phyloP scores from a whole-genome alignment of 2,113 vertebrate species.

The Scomber colias region DNA sequence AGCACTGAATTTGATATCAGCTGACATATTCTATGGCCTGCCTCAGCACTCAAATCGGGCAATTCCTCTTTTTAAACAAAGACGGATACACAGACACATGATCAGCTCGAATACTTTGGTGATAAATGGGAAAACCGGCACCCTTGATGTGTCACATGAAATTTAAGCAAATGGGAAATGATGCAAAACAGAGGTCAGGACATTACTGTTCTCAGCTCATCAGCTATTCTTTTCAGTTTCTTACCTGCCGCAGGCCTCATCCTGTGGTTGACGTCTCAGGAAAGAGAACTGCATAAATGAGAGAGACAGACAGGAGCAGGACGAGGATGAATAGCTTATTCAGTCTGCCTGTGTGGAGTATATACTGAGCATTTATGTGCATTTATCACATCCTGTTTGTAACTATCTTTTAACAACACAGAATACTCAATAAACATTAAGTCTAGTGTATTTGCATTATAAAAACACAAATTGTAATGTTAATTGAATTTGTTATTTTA shows the following conservation, averaged over 20 bases:
- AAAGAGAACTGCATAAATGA: conserved; percentile 88
- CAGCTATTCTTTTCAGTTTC: conserved; percentile 47
- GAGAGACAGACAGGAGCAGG: conserved; percentile 46
- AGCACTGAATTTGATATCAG: conserved; percentile 60
- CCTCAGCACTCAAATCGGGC: conserved; percentile 24
- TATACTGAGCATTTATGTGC: background rate
- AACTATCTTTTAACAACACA: background rate
- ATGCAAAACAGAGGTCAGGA: conserved; percentile 45
- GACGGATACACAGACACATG: conserved; percentile 9
- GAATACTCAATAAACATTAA: background rate
- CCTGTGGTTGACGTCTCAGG: conserved; percentile 92
- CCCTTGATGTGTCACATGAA: background rate
- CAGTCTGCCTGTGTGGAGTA: background rate
- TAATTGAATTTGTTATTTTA: conserved; percentile 38
- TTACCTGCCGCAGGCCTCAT: conserved; percentile 93
- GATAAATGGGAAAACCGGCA: conserved; percentile 1
- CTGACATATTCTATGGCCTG: conserved; percentile 49
- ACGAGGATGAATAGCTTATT: conserved; percentile 50
- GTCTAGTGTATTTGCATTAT: background rate
- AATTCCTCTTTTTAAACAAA: conserved; percentile 46
- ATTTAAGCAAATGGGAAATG: conserved; percentile 24
- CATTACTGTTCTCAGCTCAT: conserved; percentile 28
- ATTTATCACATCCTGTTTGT: background rate
- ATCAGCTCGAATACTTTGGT: background rate
- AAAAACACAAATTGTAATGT: background rate